These are phyloP conservation scores for Chanos chanos DNA, from an alignment of 2,797 vertebrate species.

Conservation along the genomic window DNA sequence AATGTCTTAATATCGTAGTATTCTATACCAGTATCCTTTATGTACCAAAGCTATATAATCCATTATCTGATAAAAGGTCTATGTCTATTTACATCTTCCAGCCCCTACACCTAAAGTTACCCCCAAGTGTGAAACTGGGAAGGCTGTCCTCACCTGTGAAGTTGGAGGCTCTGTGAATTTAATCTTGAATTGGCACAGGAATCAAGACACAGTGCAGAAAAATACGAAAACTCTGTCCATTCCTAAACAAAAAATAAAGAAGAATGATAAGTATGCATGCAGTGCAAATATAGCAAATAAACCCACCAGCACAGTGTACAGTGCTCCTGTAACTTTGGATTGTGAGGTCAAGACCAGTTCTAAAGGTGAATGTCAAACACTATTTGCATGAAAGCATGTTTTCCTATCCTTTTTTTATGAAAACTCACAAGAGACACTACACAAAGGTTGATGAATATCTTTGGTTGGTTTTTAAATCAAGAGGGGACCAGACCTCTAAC, in stretches of 20 bases:
- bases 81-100: neutral
- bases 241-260: neutral
- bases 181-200: neutral
- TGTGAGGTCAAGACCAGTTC: neutral
- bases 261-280: neutral
- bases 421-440: no score
- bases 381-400: no score
- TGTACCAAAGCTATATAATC: no score
- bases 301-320: neutral
- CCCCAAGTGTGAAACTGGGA: neutral
- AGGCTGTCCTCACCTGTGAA: neutral
- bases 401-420: no score
- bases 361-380: no score
- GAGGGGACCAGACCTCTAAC: no score
- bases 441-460: no score
- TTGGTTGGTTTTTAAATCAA: no score
- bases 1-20: no score
- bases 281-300: neutral
- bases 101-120: neutral
- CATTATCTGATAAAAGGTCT: no score
- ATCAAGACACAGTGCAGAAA: accelerated
- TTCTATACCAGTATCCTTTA: no score
- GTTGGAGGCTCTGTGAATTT: accelerated
- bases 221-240: accelerated
- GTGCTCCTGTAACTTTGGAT: neutral